Percentiles rank a stretch among this genome's conserved stretches.
These are phyloP conservation scores for Tauraco erythrolophus DNA, from an alignment of 2,113 vertebrate species.

Conservation along the genomic window DNA sequence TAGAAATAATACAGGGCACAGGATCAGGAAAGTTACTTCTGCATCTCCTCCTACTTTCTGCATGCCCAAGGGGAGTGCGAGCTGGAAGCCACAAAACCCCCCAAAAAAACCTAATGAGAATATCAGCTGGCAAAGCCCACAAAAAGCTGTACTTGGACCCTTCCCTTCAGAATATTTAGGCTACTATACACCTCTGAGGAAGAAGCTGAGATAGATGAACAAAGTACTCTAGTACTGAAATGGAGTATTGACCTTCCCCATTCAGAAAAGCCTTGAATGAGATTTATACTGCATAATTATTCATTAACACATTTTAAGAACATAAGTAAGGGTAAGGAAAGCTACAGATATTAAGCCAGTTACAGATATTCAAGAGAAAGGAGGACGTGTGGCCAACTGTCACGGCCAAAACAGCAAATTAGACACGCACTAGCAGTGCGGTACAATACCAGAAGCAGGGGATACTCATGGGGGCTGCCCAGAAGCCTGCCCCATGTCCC, in stretches of 20 bases:
- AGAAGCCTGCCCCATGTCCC: neutral
- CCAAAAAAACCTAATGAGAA: neutral
- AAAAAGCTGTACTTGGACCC: neutral
- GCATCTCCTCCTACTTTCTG: neutral
- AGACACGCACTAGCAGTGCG: neutral
- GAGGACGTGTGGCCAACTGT: neutral
- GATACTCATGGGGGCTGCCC: neutral
- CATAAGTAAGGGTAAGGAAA: neutral
- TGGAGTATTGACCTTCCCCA: neutral
- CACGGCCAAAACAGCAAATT: neutral
- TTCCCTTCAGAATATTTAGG: neutral
- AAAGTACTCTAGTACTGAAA: neutral
- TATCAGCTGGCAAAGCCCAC: neutral
- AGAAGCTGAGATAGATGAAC: neutral
- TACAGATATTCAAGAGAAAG: neutral
- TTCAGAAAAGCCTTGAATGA: neutral
- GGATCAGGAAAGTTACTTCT: neutral
- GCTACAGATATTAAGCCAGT: too few species aligned
- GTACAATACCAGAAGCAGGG: neutral
- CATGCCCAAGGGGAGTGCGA: neutral
- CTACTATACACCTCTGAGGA: neutral
- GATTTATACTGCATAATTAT: neutral
- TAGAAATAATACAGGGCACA: neutral
- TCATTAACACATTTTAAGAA: neutral
- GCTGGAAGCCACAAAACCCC: neutral